Evolutionary conservation across 2,113 vertebrate genomes (phyloP), one percentile per base, ranked within the genome.

Genomic region (Caranx ignobilis): DNA sequence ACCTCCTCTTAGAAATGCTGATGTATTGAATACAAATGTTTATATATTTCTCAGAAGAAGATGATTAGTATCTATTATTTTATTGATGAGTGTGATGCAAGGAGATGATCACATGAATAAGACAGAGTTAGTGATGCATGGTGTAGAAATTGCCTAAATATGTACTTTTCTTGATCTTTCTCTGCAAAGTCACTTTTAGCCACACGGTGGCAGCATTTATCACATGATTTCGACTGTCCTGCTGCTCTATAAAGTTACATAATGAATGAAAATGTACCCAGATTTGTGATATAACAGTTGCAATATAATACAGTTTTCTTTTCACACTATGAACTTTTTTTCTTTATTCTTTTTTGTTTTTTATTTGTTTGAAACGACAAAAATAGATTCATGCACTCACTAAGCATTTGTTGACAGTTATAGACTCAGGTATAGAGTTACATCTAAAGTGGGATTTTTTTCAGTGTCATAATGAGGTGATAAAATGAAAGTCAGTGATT

Each of bases 151-250:
- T 11, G 35, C 11, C 3, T 2, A 13, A 35, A n/a, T 13, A 59
- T 39, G 18, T 37, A 52, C 59, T 43, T 3, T 57, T 31, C 21
- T 15, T 65, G 1, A n/a, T 4, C 39, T 60, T n/a, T 68, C 11
- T 59, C 35, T 65, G 12, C 48, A 71, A 77, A 47, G 47, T 55
- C 67, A 26, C 41, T 34, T 80, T 62, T 0, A 57, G 73, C 75
- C 87, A 89, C 85, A 88, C 82, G 82, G 79, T 61, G 79, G 72
- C 60, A 85, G 74, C 67, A 71, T 87, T 60, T 68, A 84, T 71
- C 56, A 71, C 35, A 10, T 60, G 16, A 84, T 80, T 18, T 31
- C 3, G 3, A 41, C 35, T 55, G 11, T 72, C 9, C 19, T 35
- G 54, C 26, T 64, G 21, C 54, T 37, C 2, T 37, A 1, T 0